Conservation (phyloP, 2,113 vertebrate species). For the Actinemys pallida region DNA sequence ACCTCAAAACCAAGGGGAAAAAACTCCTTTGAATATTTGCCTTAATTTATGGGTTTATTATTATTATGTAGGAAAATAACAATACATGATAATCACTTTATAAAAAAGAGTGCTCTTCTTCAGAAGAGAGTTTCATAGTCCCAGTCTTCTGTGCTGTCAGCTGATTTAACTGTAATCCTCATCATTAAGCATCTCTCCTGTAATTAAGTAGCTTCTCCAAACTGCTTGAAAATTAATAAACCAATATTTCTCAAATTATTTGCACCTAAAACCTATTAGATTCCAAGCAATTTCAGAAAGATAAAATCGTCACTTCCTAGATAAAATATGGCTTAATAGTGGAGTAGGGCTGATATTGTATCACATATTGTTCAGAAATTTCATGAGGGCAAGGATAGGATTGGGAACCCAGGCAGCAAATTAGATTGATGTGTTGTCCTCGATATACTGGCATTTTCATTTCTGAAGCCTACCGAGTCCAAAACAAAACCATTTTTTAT, state of each 20-base stretch:
- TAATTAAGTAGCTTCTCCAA: background rate
- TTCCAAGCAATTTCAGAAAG: background rate
- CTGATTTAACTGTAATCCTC: background rate
- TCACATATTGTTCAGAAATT: constrained; percentile 55
- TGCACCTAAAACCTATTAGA: background rate
- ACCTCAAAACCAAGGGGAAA: background rate
- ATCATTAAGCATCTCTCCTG: background rate
- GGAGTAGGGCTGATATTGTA: constrained; percentile 19
- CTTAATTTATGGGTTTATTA: background rate
- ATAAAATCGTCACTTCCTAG: background rate
- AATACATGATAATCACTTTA: background rate
- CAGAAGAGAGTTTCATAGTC: background rate
- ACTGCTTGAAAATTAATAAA: background rate
- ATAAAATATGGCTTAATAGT: constrained; percentile 26
- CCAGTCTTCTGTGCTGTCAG: background rate
- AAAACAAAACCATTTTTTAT: constrained; percentile 87
- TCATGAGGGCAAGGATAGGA: constrained; percentile 56
- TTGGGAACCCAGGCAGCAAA: constrained; percentile 73
- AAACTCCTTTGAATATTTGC: background rate
- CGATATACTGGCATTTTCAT: constrained; percentile 82
- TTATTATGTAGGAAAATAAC: background rate
- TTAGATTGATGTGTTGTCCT: constrained; percentile 86
- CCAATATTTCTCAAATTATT: background rate
- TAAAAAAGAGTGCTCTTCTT: background rate
- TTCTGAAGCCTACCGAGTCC: constrained; percentile 80